Evolutionary conservation across 35 echinoderm and acorn worm genomes (phyloP).

Genomic region (Apostichopus californicus): DNA sequence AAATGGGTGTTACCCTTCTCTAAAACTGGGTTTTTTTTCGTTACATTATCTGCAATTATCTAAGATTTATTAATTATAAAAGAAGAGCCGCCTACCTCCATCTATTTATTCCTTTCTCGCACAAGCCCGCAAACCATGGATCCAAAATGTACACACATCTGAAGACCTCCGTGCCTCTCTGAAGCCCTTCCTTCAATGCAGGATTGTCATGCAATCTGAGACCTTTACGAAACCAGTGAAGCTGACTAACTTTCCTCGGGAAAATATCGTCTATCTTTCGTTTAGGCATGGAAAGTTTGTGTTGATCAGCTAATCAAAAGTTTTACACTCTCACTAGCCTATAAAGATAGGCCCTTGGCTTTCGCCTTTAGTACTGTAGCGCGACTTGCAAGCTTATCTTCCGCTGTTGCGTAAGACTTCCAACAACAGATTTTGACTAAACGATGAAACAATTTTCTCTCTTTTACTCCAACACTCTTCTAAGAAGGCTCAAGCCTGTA

Average conservation of each 20-base stretch:
- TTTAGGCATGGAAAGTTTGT: conserved; percentile 72
- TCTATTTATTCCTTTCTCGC: conserved; percentile 85
- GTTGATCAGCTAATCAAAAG: neutral
- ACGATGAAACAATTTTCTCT: too few relatives aligned
- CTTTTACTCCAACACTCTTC: too few relatives aligned
- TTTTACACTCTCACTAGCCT: neutral
- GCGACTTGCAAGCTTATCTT: too few relatives aligned
- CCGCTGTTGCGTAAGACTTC: too few relatives aligned
- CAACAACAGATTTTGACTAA: too few relatives aligned
- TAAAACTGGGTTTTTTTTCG: too few relatives aligned
- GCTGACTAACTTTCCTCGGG: conserved; percentile 42
- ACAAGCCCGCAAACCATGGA: conserved; percentile 92
- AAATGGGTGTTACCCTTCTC: too few relatives aligned
- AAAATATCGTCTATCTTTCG: conserved; percentile 13
- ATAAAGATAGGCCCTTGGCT: too few relatives aligned
- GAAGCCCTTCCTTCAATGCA: conserved; percentile 69
- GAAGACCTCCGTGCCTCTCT: conserved; percentile 63
- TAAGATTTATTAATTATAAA: too few relatives aligned
- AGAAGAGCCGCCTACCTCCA: conserved; percentile 55
- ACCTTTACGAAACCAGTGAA: conserved; percentile 98
- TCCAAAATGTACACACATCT: conserved; percentile 95
- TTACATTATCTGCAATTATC: too few relatives aligned
- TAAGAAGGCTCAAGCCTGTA: too few relatives aligned
- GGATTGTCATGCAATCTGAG: conserved; percentile 94
- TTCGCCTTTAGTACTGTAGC: too few relatives aligned